Conservation (phyloP, 1,140 invertebrate species). For the Hesperophylax magnus region DNA sequence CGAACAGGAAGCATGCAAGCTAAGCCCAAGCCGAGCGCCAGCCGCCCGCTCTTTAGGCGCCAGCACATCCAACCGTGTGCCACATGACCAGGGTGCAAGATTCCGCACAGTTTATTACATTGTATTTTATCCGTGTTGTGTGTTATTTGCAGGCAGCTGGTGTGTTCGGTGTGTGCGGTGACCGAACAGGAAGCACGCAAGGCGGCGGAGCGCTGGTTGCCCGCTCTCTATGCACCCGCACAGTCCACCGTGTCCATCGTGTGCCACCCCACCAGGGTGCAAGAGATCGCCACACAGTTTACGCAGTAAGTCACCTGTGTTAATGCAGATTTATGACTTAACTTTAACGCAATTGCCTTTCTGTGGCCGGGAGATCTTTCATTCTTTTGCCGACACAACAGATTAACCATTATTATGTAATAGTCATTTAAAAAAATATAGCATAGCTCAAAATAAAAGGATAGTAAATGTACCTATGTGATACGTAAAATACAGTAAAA, state of each 20-base stretch:
- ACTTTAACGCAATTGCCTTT: too few species aligned
- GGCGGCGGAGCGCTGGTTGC: slow-evolving; percentile 80
- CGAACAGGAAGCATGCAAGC: too few species aligned
- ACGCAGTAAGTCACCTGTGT: slow-evolving; percentile 71
- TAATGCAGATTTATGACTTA: too few species aligned
- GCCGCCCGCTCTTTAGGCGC: not conserved
- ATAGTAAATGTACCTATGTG: too few species aligned
- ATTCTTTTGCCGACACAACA: too few species aligned
- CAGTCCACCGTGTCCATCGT: slow-evolving; percentile 77
- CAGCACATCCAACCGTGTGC: not conserved
- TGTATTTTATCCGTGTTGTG: not conserved
- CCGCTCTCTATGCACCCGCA: slow-evolving; percentile 75
- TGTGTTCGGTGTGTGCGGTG: slow-evolving; percentile 78
- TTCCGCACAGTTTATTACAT: not conserved
- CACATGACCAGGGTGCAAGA: not conserved
- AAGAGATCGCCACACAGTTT: slow-evolving; percentile 77
- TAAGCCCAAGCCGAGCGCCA: too few species aligned
- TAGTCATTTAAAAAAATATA: too few species aligned
- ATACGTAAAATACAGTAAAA: too few species aligned
- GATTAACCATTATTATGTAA: too few species aligned
- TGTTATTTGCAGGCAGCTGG: slow-evolving; percentile 70
- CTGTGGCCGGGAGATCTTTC: too few species aligned
- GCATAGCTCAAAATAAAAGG: too few species aligned
- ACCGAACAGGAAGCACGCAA: slow-evolving; percentile 75
- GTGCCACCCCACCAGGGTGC: slow-evolving; percentile 83